A percentile compares a stretch with the other conserved stretches of the same genome.
Conservation (phyloP, 2,888 invertebrate species). For the Helleia helle region DNA sequence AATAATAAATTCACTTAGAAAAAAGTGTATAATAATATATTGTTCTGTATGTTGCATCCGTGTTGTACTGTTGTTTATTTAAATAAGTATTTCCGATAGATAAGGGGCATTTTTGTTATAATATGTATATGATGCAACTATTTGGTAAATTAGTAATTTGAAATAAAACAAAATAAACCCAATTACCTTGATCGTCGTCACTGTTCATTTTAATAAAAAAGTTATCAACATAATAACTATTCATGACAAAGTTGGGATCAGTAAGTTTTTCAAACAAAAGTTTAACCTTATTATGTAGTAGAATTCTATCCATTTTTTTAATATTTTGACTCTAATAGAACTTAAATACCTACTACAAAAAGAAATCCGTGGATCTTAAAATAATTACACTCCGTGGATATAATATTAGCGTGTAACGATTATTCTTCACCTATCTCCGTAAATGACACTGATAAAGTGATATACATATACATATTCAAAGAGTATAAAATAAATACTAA, state of each 20-base stretch:
- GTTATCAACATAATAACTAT: slow-evolving; percentile 78
- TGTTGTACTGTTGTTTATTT: too few relatives aligned
- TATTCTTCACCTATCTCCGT: background rate
- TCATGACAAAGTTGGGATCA: slow-evolving; percentile 72
- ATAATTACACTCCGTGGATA: too few relatives aligned
- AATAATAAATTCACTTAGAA: too few relatives aligned
- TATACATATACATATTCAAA: too few relatives aligned
- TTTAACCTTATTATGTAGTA: slow-evolving; percentile 65
- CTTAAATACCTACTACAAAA: background rate
- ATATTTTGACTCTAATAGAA: background rate
- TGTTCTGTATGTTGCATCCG: too few relatives aligned
- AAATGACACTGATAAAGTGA: background rate
- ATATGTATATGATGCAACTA: too few relatives aligned
- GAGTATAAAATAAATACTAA: too few relatives aligned
- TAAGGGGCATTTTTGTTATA: too few relatives aligned
- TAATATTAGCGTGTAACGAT: background rate
- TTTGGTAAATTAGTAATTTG: too few relatives aligned
- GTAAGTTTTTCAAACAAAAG: slow-evolving; percentile 73
- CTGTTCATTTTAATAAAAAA: slow-evolving; percentile 75
- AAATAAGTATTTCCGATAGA: too few relatives aligned
- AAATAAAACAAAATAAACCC: slow-evolving; percentile 6
- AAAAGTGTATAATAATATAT: too few relatives aligned
- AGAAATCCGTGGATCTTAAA: background rate
- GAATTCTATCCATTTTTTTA: slow-evolving; percentile 23
- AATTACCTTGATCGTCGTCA: slow-evolving; percentile 63